Percentiles rank a stretch among this genome's conserved stretches.
Conservation (phyloP, 2,888 invertebrate species). For the Poecilobothrus nobilitatus region DNA sequence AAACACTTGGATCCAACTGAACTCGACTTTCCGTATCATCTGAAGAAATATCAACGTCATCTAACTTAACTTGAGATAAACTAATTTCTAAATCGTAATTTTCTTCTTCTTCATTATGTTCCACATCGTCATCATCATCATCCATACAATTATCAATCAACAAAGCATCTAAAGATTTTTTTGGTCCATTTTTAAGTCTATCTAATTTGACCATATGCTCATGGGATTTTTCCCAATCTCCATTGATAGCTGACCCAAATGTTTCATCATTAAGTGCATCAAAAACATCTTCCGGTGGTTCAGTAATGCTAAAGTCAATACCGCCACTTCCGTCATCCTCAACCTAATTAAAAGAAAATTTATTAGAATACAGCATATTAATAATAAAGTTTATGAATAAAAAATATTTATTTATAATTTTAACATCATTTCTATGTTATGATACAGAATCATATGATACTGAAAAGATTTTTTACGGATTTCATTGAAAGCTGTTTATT, state of each 20-base stretch:
- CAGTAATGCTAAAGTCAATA: conserved; percentile 40
- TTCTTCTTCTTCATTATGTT: conserved; percentile 27
- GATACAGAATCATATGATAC: background rate
- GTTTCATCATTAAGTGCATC: conserved; percentile 90
- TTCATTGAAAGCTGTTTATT: too few species aligned
- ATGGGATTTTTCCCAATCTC: conserved; percentile 67
- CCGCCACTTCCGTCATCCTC: conserved; percentile 43
- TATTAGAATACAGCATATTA: too few species aligned
- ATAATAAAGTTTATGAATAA: background rate
- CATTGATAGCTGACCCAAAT: conserved; percentile 69
- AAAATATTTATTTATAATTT: too few species aligned
- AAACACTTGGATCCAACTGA: conserved; percentile 45
- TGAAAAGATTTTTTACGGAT: background rate
- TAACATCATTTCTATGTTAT: too few species aligned
- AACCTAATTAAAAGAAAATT: conserved; percentile 25
- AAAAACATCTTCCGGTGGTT: conserved; percentile 69
- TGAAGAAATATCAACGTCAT: conserved; percentile 39
- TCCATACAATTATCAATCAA: conserved; percentile 29
- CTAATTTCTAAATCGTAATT: conserved; percentile 42
- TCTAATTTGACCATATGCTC: conserved; percentile 57
- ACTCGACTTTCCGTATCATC: conserved; percentile 36
- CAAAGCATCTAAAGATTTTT: conserved; percentile 12
- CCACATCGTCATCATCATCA: conserved; percentile 31
- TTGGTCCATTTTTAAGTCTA: conserved; percentile 29
- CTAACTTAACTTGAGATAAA: conserved; percentile 39